Base-by-base conservation (phyloP, 1,140 invertebrate species). In the Spodoptera litura region DNA sequence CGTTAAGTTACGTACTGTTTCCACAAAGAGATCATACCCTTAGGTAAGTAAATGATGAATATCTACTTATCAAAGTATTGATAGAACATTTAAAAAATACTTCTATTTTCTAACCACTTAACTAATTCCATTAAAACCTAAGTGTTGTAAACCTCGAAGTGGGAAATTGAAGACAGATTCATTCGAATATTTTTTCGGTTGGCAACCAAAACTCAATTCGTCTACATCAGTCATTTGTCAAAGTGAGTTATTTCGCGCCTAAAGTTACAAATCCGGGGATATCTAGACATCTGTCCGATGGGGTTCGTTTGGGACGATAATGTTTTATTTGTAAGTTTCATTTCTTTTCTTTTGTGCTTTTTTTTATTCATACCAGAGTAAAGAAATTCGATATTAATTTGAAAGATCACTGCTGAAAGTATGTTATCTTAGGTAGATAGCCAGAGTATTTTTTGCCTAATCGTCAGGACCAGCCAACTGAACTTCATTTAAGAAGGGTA, bases 211-310 rank as follows among this genome's bases (percentile, higher is more conserved):
- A 70, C 49, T 70, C 77, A 38, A 78, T 78, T 70, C 77, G 58
- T 78, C 77, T 78, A 62, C 56, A 38, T 51, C 66, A 58, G 31
- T 78, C 77, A 78, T 78, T 78, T 78, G 62, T 78, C 77, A 78
- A 71, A 62, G 68, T 78, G 77, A 72, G 58, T 78, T 78, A 78
- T 71, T 62, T 72, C 77, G 53, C 75, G 62, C 75, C 62, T 77
- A 77, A 25, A 49, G 75, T 72, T 78, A 71, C 53, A 77, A 66
- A 78, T 68, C 53, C 75, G 55, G 44, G 52, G 51, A 66, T 77
- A 77, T 78, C 66, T 70, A 70, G 66, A 70, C 66, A 52, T 52
- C 76, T 4, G 52, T 27, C 51, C n/a, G 77, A 70, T 53, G 66
- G 66, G 62, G 38, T 49, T 66, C 38, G 62, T 11, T 64, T 49